Conservation (phyloP, 1,140 invertebrate genomes). For the Caerostris extrusa region DNA sequence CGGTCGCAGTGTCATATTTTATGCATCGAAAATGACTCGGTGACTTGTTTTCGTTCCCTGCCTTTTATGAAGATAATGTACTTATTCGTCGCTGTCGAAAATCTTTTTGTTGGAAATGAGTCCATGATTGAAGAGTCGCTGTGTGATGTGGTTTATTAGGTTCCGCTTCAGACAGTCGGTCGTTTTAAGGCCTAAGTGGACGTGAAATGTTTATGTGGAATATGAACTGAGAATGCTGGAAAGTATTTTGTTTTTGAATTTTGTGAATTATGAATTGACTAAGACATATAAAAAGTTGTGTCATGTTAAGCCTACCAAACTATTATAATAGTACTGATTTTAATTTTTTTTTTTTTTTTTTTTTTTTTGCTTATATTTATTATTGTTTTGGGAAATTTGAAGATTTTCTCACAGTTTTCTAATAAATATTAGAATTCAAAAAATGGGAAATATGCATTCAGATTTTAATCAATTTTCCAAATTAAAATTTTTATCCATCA, state of each 20-base stretch:
- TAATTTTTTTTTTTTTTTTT: no score
- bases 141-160: slow-evolving; percentile 14
- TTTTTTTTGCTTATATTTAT: no score
- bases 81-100: slow-evolving; percentile 8
- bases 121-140: slow-evolving; percentile 29
- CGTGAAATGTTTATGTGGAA: not conserved
- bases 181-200: not conserved
- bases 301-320: no score
- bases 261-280: no score
- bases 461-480: no score
- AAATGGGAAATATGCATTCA: no score
- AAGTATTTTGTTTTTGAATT: not conserved
- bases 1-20: slow-evolving; percentile 44
- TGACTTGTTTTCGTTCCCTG: not conserved
- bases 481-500: no score
- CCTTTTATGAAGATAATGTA: slow-evolving; percentile 41
- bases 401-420: no score
- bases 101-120: slow-evolving; percentile 28
- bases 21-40: slow-evolving; percentile 59
- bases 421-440: no score
- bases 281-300: no score
- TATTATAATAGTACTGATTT: no score
- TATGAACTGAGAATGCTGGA: not conserved
- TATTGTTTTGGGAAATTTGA: no score
- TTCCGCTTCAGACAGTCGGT: not conserved